Conservation (phyloP, 2,888 invertebrate species). For the Merodon equestris region DNA sequence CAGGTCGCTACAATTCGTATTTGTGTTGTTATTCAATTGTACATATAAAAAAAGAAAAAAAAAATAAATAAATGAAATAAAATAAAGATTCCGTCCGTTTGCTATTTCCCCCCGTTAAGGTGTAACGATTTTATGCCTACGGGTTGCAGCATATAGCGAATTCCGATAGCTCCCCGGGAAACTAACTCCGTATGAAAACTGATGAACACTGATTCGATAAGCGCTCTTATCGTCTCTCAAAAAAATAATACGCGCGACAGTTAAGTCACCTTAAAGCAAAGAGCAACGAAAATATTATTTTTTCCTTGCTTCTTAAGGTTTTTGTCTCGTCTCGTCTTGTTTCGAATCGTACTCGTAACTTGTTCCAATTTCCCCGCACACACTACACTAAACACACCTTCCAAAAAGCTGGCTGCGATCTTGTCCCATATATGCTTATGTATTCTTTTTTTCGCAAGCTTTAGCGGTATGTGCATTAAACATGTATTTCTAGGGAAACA, state of each 20-base stretch:
- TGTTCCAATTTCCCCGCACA: conserved; percentile 6
- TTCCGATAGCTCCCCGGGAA: background rate
- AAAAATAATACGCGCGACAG: conserved; percentile 17
- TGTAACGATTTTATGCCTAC: conserved; percentile 27
- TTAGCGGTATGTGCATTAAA: conserved; percentile 53
- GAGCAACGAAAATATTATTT: conserved; percentile 21
- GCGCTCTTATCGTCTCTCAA: conserved; percentile 17
- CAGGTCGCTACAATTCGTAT: conserved; percentile 2
- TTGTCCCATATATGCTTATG: conserved; percentile 24
- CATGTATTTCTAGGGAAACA: conserved; percentile 36
- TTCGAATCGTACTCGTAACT: conserved; percentile 12
- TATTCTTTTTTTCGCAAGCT: conserved; percentile 44
- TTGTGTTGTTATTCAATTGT: conserved; percentile 33
- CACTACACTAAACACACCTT: conserved; percentile 20
- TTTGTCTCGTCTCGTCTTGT: background rate
- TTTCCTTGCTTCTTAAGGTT: conserved; percentile 25
- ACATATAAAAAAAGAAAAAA: conserved; percentile 31
- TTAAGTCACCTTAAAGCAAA: background rate
- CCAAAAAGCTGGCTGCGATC: conserved; percentile 61
- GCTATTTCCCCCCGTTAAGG: background rate
- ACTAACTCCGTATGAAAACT: conserved; percentile 4
- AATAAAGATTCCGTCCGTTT: conserved; percentile 7
- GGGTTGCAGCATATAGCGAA: conserved; percentile 14
- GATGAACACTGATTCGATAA: conserved; percentile 12
- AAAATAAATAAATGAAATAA: too few species aligned